Evolutionary conservation across 2,113 vertebrate genomes (phyloP), one percentile per base, ranked within the genome.

Genomic region (Peucedramus taeniatus): DNA sequence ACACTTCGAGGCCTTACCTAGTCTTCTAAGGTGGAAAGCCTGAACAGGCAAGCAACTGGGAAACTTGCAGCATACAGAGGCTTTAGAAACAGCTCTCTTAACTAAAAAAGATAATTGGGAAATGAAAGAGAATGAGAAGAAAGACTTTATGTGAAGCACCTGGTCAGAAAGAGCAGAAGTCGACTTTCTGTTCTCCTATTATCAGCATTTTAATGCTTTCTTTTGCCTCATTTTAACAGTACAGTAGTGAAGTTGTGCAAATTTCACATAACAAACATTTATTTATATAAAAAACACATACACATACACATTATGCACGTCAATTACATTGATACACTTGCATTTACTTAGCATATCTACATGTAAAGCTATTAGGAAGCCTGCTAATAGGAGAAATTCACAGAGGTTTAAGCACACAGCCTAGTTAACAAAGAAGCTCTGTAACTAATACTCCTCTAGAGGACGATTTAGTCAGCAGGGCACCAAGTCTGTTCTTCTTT

Each of bases 391-490:
- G 97, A 96, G 97, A 96, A 97, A 95, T 94, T 98, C 93, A 93
- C 91, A 87, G 96, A 47, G 90, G 96, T 95, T 97, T 97, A 97
- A 97, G 96, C 96, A 94, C 45, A 83, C 86, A 97, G 97, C 93
- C 98, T 98, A 91, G 93, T 98, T 98, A 98, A 98, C 97, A 97
- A 98, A 98, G 97, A 97, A 95, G 96, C 97, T 96, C 95, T 97
- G 98, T 97, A 97, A 98, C 97, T 97, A 98, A 98, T 97, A 94
- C 98, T 95, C 92, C 98, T 98, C 98, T 56, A 40, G 98, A 98
- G 98, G 96, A 97, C 97, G 97, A 97, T 98, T 98, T 94, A 98
- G 96, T 96, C 98, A 98, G 98, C 98, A 97, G 98, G 98, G 96
- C 96, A 97, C 97, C 95, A 87, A 94, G 96, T 97, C 96, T 85